Conservation (phyloP, 2,797 vertebrate genomes). For the Enteromius argenteus region DNA sequence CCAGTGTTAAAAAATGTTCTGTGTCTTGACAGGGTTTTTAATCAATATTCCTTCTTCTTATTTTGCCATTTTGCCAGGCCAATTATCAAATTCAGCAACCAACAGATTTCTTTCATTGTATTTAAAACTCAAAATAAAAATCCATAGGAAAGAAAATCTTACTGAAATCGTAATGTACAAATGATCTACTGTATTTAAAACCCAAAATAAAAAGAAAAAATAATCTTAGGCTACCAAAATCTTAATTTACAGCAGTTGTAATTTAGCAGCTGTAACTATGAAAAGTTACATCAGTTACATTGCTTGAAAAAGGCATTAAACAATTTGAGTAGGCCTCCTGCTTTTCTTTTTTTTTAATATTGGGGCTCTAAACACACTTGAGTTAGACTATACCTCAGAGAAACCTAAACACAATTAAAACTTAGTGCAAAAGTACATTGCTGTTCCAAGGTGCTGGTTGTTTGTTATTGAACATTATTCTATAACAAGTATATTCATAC, state of each 20-base stretch:
- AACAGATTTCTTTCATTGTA: too few relatives aligned
- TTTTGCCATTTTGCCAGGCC: too few relatives aligned
- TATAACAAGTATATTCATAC: not conserved
- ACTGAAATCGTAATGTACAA: not conserved
- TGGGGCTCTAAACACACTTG: not conserved
- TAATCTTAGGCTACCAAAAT: too few relatives aligned
- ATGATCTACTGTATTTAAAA: too few relatives aligned
- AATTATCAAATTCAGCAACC: too few relatives aligned
- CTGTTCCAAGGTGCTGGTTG: not conserved
- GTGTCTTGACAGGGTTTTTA: too few relatives aligned
- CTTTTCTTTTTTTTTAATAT: not conserved
- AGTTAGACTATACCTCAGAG: not conserved
- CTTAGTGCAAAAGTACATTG: not conserved
- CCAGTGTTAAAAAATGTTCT: too few relatives aligned
- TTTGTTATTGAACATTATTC: not conserved
- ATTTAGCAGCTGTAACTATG: not conserved
- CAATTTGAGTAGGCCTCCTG: not conserved
- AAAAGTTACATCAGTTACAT: not conserved
- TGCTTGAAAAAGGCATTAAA: not conserved
- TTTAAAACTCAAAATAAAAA: too few relatives aligned
- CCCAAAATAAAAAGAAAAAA: too few relatives aligned
- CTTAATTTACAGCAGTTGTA: not conserved
- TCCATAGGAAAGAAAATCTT: not conserved
- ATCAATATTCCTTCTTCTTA: too few relatives aligned
- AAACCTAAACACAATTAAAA: not conserved